A percentile compares a stretch with the other conserved stretches of the same genome.
These are phyloP conservation scores for Lacerta bilineata DNA, from an alignment of 2,797 vertebrate species.

Conservation along the genomic window DNA sequence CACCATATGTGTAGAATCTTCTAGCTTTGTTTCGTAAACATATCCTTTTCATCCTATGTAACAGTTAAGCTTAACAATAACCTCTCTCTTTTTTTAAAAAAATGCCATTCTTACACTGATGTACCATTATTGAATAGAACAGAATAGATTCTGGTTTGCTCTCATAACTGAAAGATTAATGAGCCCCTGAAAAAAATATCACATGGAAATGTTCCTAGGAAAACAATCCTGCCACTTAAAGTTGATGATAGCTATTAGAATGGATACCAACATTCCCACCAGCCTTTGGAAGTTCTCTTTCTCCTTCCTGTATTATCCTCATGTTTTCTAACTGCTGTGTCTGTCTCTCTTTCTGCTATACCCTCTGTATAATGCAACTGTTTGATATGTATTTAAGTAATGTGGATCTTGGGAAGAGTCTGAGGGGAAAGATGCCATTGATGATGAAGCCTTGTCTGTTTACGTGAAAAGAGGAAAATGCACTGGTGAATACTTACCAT, in stretches of 20 bases:
- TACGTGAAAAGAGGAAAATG: slow-evolving; percentile 9
- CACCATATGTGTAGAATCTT: neutral
- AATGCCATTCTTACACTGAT: neutral
- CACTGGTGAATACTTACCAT: slow-evolving; percentile 25
- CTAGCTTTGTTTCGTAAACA: neutral
- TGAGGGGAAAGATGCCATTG: neutral
- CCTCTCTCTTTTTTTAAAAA: neutral
- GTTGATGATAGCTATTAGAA: neutral
- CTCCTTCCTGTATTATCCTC: neutral
- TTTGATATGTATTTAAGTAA: slow-evolving; percentile 24
- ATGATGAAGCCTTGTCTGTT: slow-evolving; percentile 17
- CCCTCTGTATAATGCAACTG: neutral
- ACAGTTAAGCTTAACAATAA: neutral
- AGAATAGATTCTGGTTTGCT: neutral
- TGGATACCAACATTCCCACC: neutral
- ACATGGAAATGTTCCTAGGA: slow-evolving; percentile 8
- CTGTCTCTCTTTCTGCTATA: neutral
- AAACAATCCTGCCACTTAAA: neutral
- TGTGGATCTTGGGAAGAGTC: slow-evolving; percentile 3
- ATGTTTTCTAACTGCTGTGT: neutral
- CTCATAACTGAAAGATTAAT: neutral
- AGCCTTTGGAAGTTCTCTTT: neutral
- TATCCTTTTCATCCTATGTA: neutral
- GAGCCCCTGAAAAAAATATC: neutral
- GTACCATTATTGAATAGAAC: neutral